Base-by-base conservation (phyloP, 2,888 invertebrate genomes). In the Volucella zonaria region DNA sequence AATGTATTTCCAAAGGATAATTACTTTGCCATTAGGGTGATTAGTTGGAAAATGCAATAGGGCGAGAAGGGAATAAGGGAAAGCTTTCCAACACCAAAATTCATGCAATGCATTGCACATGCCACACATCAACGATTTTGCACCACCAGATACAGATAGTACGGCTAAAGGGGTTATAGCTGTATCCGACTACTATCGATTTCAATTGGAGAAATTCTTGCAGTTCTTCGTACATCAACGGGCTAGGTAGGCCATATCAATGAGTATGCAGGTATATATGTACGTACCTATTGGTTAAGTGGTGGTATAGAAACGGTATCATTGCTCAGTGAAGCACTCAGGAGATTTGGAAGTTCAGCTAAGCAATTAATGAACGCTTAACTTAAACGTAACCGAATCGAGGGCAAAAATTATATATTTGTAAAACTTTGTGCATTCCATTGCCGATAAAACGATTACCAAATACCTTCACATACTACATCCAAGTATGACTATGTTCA, bases 11-110 rank as follows among this genome's bases (percentile, higher is more conserved):
- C 77, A 86, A 86, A 81, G 89, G 89, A 90, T 91, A 91, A 91
- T 91, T 91, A 91, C 90, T 91, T 90, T 90, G 87, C 90, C 90
- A 91, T 91, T 91, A 91, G 90, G 77, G 90, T 89, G 90, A 91
- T 91, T 91, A 91, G 91, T 88, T 89, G 89, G 88, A 89, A 89
- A 89, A 89, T 89, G 89, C 68, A 62, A 47, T 18, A 10, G 52
- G 14, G 38, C 6, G 31, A 31, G 18, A 51, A 56, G 56, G 56
- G 23, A 15, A 23, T 0, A 42, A n/a, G 64, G 14, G 23, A 38
- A 18, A 31, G 58, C 58, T 10, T 14, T 10, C 14, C 38, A 45
- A 18, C 45, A n/a, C 52, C 51, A 18, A 61, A 43, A 52, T 52
- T 40, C 51, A 59, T 31, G 31, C 31, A 31, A 31, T 31, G 6